Conservation (phyloP, 2,797 vertebrate species). For the Cossypha dichroa region DNA sequence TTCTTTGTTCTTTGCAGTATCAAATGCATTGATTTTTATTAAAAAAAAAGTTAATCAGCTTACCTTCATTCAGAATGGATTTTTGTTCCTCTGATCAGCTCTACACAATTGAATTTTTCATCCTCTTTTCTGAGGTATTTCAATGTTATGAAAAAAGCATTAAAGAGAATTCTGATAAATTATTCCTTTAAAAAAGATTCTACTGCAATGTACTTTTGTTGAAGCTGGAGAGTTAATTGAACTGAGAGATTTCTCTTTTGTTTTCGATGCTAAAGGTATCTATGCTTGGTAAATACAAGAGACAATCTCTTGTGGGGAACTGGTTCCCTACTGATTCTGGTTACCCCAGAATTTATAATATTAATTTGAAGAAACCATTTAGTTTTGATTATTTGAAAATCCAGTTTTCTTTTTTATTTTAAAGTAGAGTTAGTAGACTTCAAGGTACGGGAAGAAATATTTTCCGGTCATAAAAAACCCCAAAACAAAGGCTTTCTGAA, state of each 20-base stretch:
- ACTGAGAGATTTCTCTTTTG: background rate
- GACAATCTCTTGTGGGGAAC: background rate
- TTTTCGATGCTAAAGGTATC: background rate
- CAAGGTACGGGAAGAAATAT: background rate
- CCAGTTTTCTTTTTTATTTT: background rate
- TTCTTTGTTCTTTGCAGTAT: slow-evolving; percentile 33
- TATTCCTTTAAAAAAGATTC: slow-evolving; percentile 22
- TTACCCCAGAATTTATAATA: background rate
- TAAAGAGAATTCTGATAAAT: slow-evolving; percentile 45
- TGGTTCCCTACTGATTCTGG: background rate
- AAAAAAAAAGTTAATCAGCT: slow-evolving; percentile 60
- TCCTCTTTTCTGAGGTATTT: slow-evolving; percentile 53
- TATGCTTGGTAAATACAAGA: background rate
- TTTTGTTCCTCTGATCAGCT: slow-evolving; percentile 59
- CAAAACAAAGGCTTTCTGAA: background rate
- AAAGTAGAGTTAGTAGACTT: background rate
- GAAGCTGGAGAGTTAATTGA: slow-evolving; percentile 12
- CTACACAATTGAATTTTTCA: slow-evolving; percentile 63
- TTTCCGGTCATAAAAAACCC: background rate
- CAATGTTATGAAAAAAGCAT: slow-evolving; percentile 44
- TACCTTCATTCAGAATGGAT: slow-evolving; percentile 58
- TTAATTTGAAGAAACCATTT: background rate
- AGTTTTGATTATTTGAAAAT: background rate
- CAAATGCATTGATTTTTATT: slow-evolving; percentile 60
- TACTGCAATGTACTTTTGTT: background rate